A percentile compares a stretch with the other conserved stretches of the same genome.
phyloP scores from a whole-genome alignment of 2,888 invertebrate genomes.

The Cosmorhoe ocellata region DNA sequence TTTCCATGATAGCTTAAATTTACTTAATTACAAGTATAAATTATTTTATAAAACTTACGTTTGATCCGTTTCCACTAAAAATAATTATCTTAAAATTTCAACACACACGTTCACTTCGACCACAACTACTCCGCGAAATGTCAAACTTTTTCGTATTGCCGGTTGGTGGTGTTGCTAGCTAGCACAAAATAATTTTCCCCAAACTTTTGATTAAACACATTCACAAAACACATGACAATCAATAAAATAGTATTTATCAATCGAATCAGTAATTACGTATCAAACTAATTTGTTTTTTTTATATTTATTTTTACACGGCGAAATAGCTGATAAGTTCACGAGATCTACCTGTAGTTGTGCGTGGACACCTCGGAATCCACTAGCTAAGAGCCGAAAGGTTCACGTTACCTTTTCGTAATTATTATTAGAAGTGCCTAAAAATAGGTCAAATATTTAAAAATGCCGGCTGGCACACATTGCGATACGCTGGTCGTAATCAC shows the following conservation, averaged over 20 bases:
- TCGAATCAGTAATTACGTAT: too few relatives aligned
- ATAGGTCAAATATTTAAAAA: conserved; percentile 80
- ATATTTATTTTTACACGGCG: neutral
- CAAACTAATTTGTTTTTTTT: too few relatives aligned
- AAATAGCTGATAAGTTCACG: conserved; percentile 1
- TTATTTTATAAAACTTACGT: conserved; percentile 71
- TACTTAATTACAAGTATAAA: conserved; percentile 41
- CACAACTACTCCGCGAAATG: conserved; percentile 73
- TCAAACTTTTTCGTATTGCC: conserved; percentile 59
- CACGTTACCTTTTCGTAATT: conserved; percentile 80
- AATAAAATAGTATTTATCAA: too few relatives aligned
- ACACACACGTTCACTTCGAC: conserved; percentile 74
- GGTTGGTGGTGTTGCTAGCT: conserved; percentile 58
- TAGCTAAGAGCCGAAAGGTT: conserved; percentile 64
- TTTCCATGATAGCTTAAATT: conserved; percentile 16
- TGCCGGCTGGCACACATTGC: conserved; percentile 70
- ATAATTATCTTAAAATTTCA: conserved; percentile 57
- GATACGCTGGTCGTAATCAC: conserved; percentile 61
- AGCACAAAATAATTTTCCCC: conserved; percentile 36
- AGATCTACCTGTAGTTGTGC: conserved; percentile 28
- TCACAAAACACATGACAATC: neutral
- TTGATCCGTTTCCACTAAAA: conserved; percentile 68
- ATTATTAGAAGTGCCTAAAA: conserved; percentile 79
- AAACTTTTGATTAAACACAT: conserved; percentile 7
- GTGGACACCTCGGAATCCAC: conserved; percentile 49